Conservation (phyloP, 1,140 invertebrate genomes). For the Atta cephalotes region DNA sequence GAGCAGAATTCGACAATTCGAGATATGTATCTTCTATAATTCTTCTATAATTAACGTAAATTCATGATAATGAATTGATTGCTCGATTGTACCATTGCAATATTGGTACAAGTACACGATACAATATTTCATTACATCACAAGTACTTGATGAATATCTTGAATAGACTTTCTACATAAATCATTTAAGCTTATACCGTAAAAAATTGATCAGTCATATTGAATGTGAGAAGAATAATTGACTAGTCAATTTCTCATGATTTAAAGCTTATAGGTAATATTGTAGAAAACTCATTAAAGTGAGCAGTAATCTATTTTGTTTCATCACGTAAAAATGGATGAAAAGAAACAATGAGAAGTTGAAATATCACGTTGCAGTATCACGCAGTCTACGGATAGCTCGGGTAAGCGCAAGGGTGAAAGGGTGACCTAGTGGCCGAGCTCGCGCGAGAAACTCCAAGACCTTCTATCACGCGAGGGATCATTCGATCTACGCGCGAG, state of each 20-base stretch:
- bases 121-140: background rate
- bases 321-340: background rate
- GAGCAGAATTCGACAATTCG: background rate
- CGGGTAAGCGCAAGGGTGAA: slow-evolving; percentile 36
- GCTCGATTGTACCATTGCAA: too few species aligned
- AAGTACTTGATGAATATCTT: background rate
- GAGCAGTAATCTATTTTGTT: background rate
- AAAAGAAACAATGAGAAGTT: slow-evolving; percentile 14
- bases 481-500: slow-evolving; percentile 60
- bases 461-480: slow-evolving; percentile 66
- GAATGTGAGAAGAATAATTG: too few species aligned
- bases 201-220: too few species aligned
- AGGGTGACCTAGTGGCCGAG: slow-evolving; percentile 67
- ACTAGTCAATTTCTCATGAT: too few species aligned
- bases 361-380: slow-evolving; percentile 51
- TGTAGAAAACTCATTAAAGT: background rate
- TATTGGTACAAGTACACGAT: background rate
- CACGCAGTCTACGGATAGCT: slow-evolving; percentile 23
- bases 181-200: too few species aligned
- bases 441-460: slow-evolving; percentile 61
- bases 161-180: too few species aligned
- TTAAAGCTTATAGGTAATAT: too few species aligned
- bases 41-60: background rate
- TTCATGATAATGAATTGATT: background rate
- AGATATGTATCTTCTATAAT: background rate